Conservation (phyloP, 1,140 invertebrate species). For the Thalassaphorura encarpata region DNA sequence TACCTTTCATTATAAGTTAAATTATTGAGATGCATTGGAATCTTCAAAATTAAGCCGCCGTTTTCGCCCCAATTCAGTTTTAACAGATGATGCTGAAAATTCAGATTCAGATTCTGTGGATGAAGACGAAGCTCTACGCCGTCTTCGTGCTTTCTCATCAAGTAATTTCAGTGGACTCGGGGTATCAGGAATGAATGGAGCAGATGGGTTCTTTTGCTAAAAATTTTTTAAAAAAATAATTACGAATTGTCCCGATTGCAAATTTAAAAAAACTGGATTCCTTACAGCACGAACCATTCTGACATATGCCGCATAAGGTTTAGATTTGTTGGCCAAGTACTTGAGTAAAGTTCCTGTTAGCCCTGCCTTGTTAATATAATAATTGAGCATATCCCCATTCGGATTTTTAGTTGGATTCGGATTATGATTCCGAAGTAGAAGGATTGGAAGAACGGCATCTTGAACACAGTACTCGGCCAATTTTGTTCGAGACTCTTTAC, state of each 20-base stretch:
- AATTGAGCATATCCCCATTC: slow-evolving; percentile 10
- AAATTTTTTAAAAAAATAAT: background rate
- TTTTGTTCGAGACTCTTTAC: background rate
- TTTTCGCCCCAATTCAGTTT: too few relatives aligned
- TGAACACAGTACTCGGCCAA: slow-evolving; percentile 28
- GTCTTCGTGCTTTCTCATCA: too few relatives aligned
- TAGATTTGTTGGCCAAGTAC: slow-evolving; percentile 24
- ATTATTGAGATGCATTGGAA: too few relatives aligned
- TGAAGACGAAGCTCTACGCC: too few relatives aligned
- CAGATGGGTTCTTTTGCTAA: background rate
- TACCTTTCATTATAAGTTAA: too few relatives aligned
- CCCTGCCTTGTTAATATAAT: slow-evolving; percentile 18
- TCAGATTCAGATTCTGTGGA: too few relatives aligned
- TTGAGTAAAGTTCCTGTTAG: slow-evolving; percentile 10
- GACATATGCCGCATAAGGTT: slow-evolving; percentile 24
- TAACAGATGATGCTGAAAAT: too few relatives aligned
- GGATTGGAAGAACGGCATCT: slow-evolving; percentile 14
- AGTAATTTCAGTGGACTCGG: too few relatives aligned
- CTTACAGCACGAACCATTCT: slow-evolving; percentile 21
- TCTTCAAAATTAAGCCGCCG: too few relatives aligned
- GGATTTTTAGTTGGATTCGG: background rate
- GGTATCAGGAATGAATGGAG: background rate
- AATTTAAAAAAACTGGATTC: background rate
- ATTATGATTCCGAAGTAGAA: slow-evolving; percentile 4
- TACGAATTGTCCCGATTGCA: too few relatives aligned